Evolutionary conservation across 2,797 vertebrate species (phyloP).

Genomic region (Etheostoma nigrum): DNA sequence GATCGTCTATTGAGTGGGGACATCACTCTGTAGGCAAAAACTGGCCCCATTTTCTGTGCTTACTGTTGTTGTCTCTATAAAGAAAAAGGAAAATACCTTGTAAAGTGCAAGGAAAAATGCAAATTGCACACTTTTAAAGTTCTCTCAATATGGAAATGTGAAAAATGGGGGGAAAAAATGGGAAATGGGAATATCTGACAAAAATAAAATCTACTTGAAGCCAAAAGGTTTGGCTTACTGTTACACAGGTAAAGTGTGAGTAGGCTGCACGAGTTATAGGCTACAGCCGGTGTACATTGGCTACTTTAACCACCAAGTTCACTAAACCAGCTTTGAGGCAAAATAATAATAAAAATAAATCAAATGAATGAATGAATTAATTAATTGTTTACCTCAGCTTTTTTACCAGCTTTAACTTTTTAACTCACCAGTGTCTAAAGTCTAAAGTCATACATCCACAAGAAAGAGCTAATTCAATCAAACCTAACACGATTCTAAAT

Average conservation of each 20-base stretch:
- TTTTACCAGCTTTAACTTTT: neutral
- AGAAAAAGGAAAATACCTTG: neutral
- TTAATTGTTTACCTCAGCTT: too few relatives aligned
- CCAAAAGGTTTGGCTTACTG: neutral
- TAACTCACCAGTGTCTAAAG: neutral
- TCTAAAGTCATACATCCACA: neutral
- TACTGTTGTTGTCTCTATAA: neutral
- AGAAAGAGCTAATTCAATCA: neutral
- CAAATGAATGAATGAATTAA: neutral
- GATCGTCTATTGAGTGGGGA: conserved; percentile 60
- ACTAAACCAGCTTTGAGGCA: neutral
- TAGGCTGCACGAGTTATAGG: neutral
- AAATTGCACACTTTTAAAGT: neutral
- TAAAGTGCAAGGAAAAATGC: too few relatives aligned
- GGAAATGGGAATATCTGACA: too few relatives aligned
- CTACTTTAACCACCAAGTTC: neutral
- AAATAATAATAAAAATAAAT: neutral
- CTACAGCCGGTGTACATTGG: neutral
- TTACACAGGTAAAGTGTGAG: neutral
- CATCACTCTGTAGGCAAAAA: conserved; percentile 29
- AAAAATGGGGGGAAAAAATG: neutral
- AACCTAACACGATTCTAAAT: neutral
- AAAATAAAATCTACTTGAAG: neutral
- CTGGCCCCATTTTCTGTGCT: neutral
- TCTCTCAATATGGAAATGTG: neutral